Evolutionary conservation across 2,888 invertebrate species (phyloP).

Genomic region (Gryllus longicercus): DNA sequence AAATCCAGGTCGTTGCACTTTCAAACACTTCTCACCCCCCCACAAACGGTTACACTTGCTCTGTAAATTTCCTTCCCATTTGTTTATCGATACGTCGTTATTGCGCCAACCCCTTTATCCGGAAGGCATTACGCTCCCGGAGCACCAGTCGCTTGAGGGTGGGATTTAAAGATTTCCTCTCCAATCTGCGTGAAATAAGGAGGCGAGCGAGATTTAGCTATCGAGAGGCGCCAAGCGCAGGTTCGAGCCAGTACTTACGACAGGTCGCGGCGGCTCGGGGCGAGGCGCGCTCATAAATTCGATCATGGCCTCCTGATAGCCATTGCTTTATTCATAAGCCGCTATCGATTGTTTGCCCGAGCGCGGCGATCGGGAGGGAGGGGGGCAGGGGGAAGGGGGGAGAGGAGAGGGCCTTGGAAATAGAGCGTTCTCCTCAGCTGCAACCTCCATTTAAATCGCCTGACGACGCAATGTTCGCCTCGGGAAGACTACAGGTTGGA

Average conservation of each 20-base stretch:
- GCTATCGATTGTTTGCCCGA: not conserved
- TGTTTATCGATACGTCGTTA: not conserved
- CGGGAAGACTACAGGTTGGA: no score
- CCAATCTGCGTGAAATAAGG: constrained; percentile 17
- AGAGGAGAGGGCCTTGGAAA: not conserved
- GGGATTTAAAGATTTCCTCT: not conserved
- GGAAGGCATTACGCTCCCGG: not conserved
- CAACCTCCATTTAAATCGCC: no score
- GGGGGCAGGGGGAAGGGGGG: not conserved
- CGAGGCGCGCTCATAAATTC: not conserved
- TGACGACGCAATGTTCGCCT: no score
- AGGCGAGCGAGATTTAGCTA: not conserved
- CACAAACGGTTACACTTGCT: no score
- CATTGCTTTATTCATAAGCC: constrained; percentile 17
- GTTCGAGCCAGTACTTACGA: not conserved
- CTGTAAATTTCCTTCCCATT: not conserved
- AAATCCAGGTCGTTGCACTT: no score
- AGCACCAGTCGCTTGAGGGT: not conserved
- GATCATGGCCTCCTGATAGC: constrained; percentile 17
- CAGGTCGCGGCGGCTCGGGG: not conserved
- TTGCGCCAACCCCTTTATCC: not conserved
- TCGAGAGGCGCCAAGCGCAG: not conserved
- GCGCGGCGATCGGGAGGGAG: not conserved
- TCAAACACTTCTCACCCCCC: no score
- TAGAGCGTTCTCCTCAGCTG: not conserved